Conservation (phyloP, 2,113 vertebrate genomes). For the Chaetura pelagica region DNA sequence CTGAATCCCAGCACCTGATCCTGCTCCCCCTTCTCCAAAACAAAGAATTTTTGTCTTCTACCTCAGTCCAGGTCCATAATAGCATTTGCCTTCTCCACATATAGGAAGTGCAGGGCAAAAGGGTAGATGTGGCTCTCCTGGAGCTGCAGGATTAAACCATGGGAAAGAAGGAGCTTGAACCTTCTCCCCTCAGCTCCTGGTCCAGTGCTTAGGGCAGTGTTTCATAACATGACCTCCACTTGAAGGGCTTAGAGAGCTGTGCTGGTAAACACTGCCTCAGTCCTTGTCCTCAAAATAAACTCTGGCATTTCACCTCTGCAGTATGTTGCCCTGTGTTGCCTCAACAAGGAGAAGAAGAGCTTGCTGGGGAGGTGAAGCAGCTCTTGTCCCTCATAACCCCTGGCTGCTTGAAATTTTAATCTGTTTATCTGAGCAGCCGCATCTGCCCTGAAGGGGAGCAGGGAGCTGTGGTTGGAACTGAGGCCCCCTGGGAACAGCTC, state of each 20-base stretch:
- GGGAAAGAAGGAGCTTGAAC: neutral
- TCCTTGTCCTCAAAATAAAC: neutral
- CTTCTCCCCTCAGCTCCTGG: neutral
- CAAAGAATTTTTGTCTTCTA: neutral
- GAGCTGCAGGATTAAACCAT: neutral
- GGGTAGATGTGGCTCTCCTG: neutral
- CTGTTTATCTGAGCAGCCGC: neutral
- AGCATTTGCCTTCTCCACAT: rapidly evolving
- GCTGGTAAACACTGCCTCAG: neutral
- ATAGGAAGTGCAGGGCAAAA: neutral
- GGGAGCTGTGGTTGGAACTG: rapidly evolving
- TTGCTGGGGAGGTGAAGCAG: neutral
- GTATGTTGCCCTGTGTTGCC: neutral
- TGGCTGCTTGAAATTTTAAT: neutral
- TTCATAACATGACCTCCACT: rapidly evolving
- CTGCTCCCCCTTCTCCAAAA: neutral
- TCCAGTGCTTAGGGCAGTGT: neutral
- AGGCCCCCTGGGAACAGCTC: neutral
- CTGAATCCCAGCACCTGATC: neutral
- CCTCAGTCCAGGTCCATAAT: rapidly evolving
- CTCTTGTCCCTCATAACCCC: neutral
- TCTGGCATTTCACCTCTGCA: neutral
- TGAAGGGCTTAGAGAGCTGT: neutral
- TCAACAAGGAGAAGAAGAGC: neutral
- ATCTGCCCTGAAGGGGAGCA: rapidly evolving